phyloP scores from a whole-genome alignment of 2,888 invertebrate genomes.

The Electrophaes corylata region DNA sequence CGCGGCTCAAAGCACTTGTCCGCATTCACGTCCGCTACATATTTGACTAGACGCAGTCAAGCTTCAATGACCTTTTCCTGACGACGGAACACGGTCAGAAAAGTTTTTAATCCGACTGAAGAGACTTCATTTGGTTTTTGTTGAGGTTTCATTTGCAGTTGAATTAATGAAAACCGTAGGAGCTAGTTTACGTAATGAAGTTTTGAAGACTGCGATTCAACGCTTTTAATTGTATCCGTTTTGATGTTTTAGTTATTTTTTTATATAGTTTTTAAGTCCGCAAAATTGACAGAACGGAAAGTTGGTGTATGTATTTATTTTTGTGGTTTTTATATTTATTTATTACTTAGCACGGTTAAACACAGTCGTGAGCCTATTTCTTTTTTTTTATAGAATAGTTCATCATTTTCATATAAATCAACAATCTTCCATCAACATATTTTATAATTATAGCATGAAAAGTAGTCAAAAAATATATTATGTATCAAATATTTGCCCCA shows the following conservation, averaged over 20 bases:
- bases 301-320: too few species aligned
- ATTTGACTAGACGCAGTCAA: slow-evolving; percentile 36
- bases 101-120: slow-evolving; percentile 23
- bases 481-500: slow-evolving; percentile 11
- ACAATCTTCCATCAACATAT: too few species aligned
- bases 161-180: background rate
- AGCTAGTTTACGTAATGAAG: background rate
- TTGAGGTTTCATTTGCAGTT: background rate
- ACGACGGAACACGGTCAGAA: slow-evolving; percentile 10
- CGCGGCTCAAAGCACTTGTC: slow-evolving; percentile 21
- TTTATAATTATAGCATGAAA: too few species aligned
- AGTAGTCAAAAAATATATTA: background rate
- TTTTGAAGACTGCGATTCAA: background rate
- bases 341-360: too few species aligned
- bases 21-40: slow-evolving; percentile 38
- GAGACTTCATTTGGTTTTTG: slow-evolving; percentile 12
- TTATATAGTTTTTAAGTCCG: background rate
- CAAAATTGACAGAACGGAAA: too few species aligned
- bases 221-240: background rate
- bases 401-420: too few species aligned
- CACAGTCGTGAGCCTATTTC: too few species aligned
- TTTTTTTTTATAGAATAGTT: too few species aligned
- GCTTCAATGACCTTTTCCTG: slow-evolving; percentile 34
- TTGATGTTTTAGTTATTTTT: too few species aligned
- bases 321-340: too few species aligned